Base-by-base conservation (phyloP, 2,888 invertebrate genomes). In the Melanostoma scalare region DNA sequence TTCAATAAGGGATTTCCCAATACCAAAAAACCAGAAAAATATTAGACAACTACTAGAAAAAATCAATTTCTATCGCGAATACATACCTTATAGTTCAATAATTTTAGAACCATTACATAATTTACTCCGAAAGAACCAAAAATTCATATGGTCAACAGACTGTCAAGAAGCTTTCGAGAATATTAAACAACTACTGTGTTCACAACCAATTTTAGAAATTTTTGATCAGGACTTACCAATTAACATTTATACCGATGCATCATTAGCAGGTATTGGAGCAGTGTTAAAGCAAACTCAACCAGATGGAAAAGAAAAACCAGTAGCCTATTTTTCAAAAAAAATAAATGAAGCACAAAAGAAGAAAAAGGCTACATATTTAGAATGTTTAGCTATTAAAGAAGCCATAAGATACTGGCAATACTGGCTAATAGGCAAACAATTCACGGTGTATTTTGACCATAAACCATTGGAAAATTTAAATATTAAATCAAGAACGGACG, bases 311-410 rank as follows among this genome's bases (percentile, higher is more conserved):
- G 65, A 78, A 53, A 86, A 85, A 48, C 81, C 86, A 42, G 76
- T 86, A 31, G 80, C 79, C 53, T 79, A 20, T 20, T 20, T 20
- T 20, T 20, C 0, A 20, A 20, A 20, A 20, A 20, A 20, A 20
- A 20, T 20, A 85, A 86, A 75, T 65, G 65, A 81, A 42, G 8
- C 52, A 31, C 82, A 86, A 20, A 20, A 20, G 20, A 20, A 20
- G 20, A 20, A 20, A 20, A 20, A 20, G 20, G 20, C 85, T 33
- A 75, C 82, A 61, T 81, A 81, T 50, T 60, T 80, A 35, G 84
- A 85, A 85, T 85, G 76, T 44, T 46, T 80, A 36, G 86, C 85
- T 31, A 85, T 86, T 10, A 86, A 79, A 72, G 74, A 85, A 46
- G 40, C 80, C 55, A 40, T 78, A 56, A 82, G 63, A 63, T 86